Evolutionary conservation across 2,888 invertebrate species (phyloP).

Genomic region (Pelosia muscerda): DNA sequence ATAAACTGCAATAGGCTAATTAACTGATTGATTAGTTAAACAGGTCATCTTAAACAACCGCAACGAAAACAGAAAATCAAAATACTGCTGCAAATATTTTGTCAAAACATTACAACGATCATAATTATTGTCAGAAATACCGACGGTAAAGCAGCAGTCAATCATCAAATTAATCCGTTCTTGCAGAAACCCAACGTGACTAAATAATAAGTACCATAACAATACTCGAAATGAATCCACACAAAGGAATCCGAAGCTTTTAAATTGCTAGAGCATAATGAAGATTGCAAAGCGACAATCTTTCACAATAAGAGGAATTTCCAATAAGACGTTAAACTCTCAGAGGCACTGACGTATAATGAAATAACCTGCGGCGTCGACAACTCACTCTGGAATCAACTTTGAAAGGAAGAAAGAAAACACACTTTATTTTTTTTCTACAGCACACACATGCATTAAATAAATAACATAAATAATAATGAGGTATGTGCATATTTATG

Average conservation of each 20-base stretch:
- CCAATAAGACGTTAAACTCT: constrained; percentile 41
- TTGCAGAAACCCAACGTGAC: constrained; percentile 3
- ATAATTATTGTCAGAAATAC: background rate
- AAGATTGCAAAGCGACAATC: constrained; percentile 45
- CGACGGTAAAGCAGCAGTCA: background rate
- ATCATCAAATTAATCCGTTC: background rate
- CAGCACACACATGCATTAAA: too few relatives aligned
- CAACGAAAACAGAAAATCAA: too few relatives aligned
- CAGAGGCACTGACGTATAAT: constrained; percentile 33
- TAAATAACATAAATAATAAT: too few relatives aligned
- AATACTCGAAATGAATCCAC: constrained; percentile 23
- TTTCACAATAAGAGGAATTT: constrained; percentile 49
- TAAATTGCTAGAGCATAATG: constrained; percentile 45
- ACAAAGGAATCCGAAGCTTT: constrained; percentile 28
- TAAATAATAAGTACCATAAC: constrained; percentile 22
- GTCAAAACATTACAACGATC: background rate
- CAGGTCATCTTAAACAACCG: too few relatives aligned
- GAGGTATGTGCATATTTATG: too few relatives aligned
- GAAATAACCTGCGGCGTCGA: constrained; percentile 40
- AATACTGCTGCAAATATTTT: too few relatives aligned
- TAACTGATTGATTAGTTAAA: too few relatives aligned
- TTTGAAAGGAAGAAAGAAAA: too few relatives aligned
- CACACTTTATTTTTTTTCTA: too few relatives aligned
- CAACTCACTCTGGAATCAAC: constrained; percentile 10
- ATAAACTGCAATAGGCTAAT: too few relatives aligned